Evolutionary conservation across 2,888 invertebrate genomes (phyloP).

Genomic region (Leptinotarsa haldemani): DNA sequence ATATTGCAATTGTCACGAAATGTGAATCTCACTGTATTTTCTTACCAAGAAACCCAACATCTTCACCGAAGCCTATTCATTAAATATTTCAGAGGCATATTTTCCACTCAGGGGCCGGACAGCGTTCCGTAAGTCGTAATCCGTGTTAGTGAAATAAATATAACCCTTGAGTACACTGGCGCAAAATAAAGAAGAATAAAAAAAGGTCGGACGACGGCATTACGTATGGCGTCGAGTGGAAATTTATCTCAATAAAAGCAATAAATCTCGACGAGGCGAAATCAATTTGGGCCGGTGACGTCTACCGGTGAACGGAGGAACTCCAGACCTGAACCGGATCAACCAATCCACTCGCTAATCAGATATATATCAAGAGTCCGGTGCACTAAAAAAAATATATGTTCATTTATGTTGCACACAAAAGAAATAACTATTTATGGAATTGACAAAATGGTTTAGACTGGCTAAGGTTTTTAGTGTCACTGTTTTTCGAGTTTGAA

Average conservation of each 20-base stretch:
- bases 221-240: conserved; percentile 43
- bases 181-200: conserved; percentile 47
- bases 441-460: no score
- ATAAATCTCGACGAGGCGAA: conserved; percentile 61
- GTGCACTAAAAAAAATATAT: conserved; percentile 59
- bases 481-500: no score
- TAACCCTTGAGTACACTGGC: conserved; percentile 53
- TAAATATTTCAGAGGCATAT: conserved; percentile 49
- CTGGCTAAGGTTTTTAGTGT: no score
- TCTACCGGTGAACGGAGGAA: conserved; percentile 49
- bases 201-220: conserved; percentile 37
- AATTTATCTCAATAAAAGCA: conserved; percentile 63
- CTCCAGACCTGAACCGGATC: conserved; percentile 50
- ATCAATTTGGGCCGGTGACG: conserved; percentile 59
- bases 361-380: conserved; percentile 56
- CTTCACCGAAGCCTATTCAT: conserved; percentile 20
- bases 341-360: conserved; percentile 55
- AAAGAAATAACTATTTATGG: conserved; percentile 35
- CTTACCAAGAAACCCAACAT: conserved; percentile 8
- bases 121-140: conserved; percentile 36
- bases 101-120: conserved; percentile 42
- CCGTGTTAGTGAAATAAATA: conserved; percentile 55
- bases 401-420: conserved; percentile 57
- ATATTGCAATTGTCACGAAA: neutral
- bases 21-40: neutral